Base-by-base conservation (phyloP, 2,888 invertebrate genomes). In the Idaea aversata region DNA sequence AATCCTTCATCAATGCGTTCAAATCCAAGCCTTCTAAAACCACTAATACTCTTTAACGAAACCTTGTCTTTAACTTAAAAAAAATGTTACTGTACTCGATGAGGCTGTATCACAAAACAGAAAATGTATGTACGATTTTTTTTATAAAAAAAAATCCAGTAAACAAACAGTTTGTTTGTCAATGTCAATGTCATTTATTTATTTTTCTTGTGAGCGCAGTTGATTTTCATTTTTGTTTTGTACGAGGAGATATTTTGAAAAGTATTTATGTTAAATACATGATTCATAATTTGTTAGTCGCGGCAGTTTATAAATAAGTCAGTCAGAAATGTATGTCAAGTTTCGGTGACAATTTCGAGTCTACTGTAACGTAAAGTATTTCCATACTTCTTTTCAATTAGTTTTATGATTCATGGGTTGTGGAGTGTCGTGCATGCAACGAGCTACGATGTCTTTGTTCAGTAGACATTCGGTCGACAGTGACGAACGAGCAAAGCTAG, bases 381-480 rank as follows among this genome's bases (percentile, higher is more conserved):
- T 77, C 25, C 25, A 25, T 3, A 70, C 60, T n/a, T 65, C 63
- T 67, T 68, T 66, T 34, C 57, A 65, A 60, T 64, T 63, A 67
- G 65, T 75, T 65, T 75, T 72, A 67, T 66, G 69, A 87, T 91
- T 87, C 78, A 93, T 93, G 93, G 93, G 93, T 87, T 91, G 93
- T 83, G 86, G 84, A 69, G 86, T 87, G 78, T 90, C 93, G 69
- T 88, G 88, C 74, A 77, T 90, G 62, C 81, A 86, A 75, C 84
- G 79, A 75, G 81, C 85, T 75, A 88, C 84, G 70, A 89, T 93
- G 91, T 87, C 88, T 81, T 84, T 93, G 75, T 90, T 93, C 79
- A 87, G 88, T 67, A 88, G 86, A 74, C 75, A 81, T 65, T 78
- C 75, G 65, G 78, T 73, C 70, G 79, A 84, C 36, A 77, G 77